Conservation (phyloP, 2,797 vertebrate species). For the Notamacropus eugenii region DNA sequence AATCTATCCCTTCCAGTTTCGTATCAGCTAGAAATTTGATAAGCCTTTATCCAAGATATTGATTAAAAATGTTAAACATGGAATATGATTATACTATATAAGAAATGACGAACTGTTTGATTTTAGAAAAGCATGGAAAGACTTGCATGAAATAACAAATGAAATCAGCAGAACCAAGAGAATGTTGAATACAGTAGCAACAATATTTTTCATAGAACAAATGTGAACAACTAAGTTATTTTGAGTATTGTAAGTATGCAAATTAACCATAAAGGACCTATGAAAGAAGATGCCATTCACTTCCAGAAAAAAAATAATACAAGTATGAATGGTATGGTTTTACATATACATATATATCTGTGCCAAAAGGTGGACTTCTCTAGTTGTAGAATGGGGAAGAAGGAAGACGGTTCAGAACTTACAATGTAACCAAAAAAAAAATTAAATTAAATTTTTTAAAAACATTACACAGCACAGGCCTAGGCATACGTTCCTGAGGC, state of each 20-base stretch:
- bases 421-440: neutral
- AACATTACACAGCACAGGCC: neutral
- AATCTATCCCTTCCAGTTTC: neutral
- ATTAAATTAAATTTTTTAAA: neutral
- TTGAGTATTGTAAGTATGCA: neutral
- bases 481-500: neutral
- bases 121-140: neutral
- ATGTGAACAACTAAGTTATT: neutral
- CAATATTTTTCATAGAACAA: neutral
- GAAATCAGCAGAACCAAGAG: neutral
- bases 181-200: neutral
- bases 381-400: neutral
- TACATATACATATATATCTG: neutral
- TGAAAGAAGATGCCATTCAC: neutral
- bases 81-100: neutral
- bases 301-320: neutral
- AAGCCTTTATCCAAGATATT: neutral
- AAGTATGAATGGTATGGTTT: neutral
- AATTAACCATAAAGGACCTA: neutral
- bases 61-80: neutral
- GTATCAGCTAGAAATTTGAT: neutral
- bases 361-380: neutral
- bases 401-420: neutral
- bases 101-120: neutral
- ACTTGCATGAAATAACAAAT: neutral